Percentiles rank a stretch among this genome's conserved stretches.
Evolutionary conservation across 2,888 invertebrate genomes (phyloP).

Genomic region (Cloeon dipterum): DNA sequence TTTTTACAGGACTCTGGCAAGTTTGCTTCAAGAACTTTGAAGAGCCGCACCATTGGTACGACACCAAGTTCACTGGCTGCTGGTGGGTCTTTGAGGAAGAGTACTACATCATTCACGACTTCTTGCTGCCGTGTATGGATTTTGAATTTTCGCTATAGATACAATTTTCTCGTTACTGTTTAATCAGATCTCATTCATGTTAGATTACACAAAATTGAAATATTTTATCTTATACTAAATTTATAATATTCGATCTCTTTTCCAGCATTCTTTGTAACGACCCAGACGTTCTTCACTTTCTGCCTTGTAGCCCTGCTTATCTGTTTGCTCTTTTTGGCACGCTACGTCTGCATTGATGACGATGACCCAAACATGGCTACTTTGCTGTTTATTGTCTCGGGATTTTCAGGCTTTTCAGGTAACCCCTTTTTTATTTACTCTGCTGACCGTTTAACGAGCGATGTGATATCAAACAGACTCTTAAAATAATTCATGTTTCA

Average conservation of each 20-base stretch:
- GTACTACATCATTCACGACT: slow-evolving; percentile 81
- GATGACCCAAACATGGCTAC: slow-evolving; percentile 15
- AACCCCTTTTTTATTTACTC: neutral
- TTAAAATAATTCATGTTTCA: slow-evolving; percentile 17
- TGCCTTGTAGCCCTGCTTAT: slow-evolving; percentile 60
- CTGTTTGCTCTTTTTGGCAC: slow-evolving; percentile 44
- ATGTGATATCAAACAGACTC: slow-evolving; percentile 1
- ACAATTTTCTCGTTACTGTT: too few relatives aligned
- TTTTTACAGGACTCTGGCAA: slow-evolving; percentile 70
- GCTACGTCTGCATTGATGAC: slow-evolving; percentile 29
- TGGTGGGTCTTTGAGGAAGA: slow-evolving; percentile 98
- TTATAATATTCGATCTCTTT: neutral
- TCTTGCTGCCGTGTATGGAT: slow-evolving; percentile 49
- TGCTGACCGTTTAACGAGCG: neutral
- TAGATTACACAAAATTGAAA: neutral
- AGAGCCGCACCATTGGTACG: slow-evolving; percentile 59
- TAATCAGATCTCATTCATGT: neutral
- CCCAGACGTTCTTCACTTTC: slow-evolving; percentile 83
- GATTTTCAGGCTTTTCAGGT: slow-evolving; percentile 27
- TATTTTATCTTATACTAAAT: neutral
- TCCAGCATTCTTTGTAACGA: slow-evolving; percentile 68
- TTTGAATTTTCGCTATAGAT: too few relatives aligned
- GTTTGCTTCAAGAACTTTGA: slow-evolving; percentile 77
- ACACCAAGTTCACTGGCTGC: slow-evolving; percentile 61
- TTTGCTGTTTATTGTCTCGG: slow-evolving; percentile 9